Conservation (phyloP, 2,113 vertebrate species). For the Vulpes lagopus region DNA sequence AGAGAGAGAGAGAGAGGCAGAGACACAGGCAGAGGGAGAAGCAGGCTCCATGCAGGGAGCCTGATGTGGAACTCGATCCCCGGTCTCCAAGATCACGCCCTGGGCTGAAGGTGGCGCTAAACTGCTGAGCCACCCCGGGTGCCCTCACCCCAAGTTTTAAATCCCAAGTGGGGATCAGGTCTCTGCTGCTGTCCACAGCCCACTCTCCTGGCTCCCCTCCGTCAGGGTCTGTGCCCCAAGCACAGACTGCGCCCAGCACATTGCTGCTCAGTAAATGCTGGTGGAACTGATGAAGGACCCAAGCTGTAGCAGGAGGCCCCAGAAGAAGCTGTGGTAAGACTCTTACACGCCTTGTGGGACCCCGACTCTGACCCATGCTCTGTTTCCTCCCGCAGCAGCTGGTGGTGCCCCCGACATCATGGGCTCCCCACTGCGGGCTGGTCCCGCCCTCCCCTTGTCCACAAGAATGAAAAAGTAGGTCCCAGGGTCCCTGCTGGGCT, state of each 20-base stretch:
- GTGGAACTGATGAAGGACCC: neutral
- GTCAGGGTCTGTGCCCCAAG: neutral
- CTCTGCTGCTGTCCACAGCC: neutral
- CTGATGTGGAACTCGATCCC: no score
- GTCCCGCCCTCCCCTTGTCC: neutral
- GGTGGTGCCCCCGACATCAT: neutral
- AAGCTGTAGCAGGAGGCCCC: neutral
- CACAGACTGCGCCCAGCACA: no score
- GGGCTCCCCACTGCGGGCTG: neutral
- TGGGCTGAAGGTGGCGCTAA: no score
- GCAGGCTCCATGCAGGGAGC: no score
- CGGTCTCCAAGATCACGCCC: no score
- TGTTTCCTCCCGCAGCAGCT: neutral
- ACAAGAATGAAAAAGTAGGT: neutral
- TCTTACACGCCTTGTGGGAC: neutral
- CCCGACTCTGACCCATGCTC: neutral
- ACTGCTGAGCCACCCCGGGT: no score
- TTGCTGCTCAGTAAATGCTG: accelerated
- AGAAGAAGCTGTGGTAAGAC: no score
- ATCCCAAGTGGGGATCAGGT: neutral
- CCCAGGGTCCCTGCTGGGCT: no score
- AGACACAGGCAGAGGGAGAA: no score
- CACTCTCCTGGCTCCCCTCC: neutral
- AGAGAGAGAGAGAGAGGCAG: no score
- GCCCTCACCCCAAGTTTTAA: neutral